Evolutionary conservation across 2,113 vertebrate genomes (phyloP).

Genomic region (Leptocoma aspasia): DNA sequence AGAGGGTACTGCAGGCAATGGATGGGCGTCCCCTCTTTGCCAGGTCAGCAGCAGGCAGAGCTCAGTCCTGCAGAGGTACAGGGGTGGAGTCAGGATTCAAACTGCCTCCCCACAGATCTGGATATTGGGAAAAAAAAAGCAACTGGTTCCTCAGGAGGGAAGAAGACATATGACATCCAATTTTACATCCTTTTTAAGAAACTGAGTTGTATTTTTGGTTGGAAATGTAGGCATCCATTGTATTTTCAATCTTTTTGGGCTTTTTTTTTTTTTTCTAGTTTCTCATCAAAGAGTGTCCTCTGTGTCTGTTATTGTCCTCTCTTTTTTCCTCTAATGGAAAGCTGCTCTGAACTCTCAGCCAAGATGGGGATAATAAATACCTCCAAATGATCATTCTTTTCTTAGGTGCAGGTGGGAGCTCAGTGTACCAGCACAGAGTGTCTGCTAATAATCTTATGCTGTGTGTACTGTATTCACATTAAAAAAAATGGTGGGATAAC

Average conservation of each 20-base stretch:
- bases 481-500: not conserved
- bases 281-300: not conserved
- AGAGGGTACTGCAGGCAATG: not conserved
- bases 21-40: not conserved
- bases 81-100: not conserved
- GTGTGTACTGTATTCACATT: not conserved
- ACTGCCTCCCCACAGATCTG: not conserved
- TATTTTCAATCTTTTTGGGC: not conserved
- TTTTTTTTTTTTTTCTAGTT: not conserved
- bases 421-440: not conserved
- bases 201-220: not conserved
- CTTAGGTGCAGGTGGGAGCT: not conserved
- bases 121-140: not conserved
- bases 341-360: not conserved
- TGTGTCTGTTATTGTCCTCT: not conserved
- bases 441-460: not conserved
- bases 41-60: not conserved
- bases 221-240: not conserved
- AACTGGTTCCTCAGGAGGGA: not conserved
- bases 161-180: not conserved
- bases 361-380: not conserved
- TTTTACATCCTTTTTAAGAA: not conserved
- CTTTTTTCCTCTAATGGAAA: not conserved
- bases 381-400: not conserved
- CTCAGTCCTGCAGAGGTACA: not conserved